A percentile compares a stretch with the other conserved stretches of the same genome.
Evolutionary conservation across 2,888 invertebrate genomes (phyloP).

Genomic region (Lomographa bimaculata): DNA sequence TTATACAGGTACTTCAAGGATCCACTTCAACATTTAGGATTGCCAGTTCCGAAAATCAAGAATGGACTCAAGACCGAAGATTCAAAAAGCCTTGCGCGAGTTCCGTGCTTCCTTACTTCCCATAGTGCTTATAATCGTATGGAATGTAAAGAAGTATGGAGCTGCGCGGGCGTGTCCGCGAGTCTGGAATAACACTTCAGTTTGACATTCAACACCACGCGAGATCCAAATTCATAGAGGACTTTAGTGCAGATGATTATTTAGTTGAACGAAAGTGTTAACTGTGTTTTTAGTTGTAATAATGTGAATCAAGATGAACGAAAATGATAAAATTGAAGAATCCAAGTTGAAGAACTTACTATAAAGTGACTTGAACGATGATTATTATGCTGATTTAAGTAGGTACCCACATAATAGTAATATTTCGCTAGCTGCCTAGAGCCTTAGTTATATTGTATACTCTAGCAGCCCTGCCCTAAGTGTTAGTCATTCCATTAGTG

Average conservation of each 20-base stretch:
- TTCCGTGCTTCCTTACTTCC: slow-evolving; percentile 98
- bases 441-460: no score
- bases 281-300: slow-evolving; percentile 36
- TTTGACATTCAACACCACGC: slow-evolving; percentile 37
- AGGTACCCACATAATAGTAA: slow-evolving; percentile 4
- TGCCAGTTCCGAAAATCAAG: slow-evolving; percentile 36
- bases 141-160: slow-evolving; percentile 99
- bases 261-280: slow-evolving; percentile 43
- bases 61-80: slow-evolving; percentile 56
- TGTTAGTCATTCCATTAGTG: slow-evolving; percentile 20
- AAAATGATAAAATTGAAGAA: slow-evolving; percentile 1
- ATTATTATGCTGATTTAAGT: slow-evolving; percentile 4
- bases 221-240: slow-evolving; percentile 43
- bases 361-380: slow-evolving; percentile 6
- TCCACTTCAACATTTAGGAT: slow-evolving; percentile 24
- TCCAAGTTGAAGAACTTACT: slow-evolving; percentile 1
- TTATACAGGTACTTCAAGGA: slow-evolving; percentile 35
- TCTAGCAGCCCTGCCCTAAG: slow-evolving; percentile 7
- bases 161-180: slow-evolving; percentile 83
- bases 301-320: slow-evolving; percentile 6
- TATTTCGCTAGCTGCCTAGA: no score
- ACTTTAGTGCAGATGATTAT: slow-evolving; percentile 40
- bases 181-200: slow-evolving; percentile 48
- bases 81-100: slow-evolving; percentile 83
- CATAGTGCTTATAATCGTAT: slow-evolving; percentile 93